Base-by-base conservation (phyloP, 2,888 invertebrate genomes). In the Aphodius granarius region DNA sequence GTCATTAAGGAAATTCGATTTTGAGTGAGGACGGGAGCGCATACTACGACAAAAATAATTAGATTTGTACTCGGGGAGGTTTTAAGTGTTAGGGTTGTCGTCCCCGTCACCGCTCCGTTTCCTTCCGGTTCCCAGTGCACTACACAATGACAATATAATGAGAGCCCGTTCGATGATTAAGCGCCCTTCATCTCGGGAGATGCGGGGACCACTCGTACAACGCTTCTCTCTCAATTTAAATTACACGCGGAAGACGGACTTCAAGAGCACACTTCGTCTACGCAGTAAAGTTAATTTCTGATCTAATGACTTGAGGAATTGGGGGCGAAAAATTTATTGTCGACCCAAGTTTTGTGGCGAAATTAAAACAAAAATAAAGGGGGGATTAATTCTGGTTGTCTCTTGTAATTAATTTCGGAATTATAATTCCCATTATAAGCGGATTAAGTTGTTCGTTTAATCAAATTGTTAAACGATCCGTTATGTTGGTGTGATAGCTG, bases 1-100 rank as follows among this genome's bases (percentile, higher is more conserved):
- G 74, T 74, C 74, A 74, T 74, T 74, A 74, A 71, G 71, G 65
- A 71, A 74, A 74, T 74, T 74, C 74, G 74, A 74, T 74, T 74
- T 71, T n/a, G 74, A 23, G 65, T 71, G 71, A 65, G 64, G 74
- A 23, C 20, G 71, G 71, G 65, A 65, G 18, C 71, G 43, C 71
- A 66, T 68, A 74, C 63, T 21, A n/a, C 16, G 65, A 19, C 19
- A 71, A 74, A 74, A 74, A 74, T 74, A 74, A 74, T 74, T 74
- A 71, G 71, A 74, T 74, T 71, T 74, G 65, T 71, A 71, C 23
- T 65, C n/a, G n/a, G 73, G 66, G 64, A 23, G 22, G 66, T n/a
- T 22, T 68, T 68, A 68, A 68, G 68, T 68, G 68, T 22, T 68
- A 68, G 68, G 68, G 68, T 68, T 68, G 68, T 19, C 43, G 43